Percentiles rank a stretch among this genome's conserved stretches.
Evolutionary conservation across 92 coral and sea anemone genomes (phyloP).

Genomic region (Porites divaricata): DNA sequence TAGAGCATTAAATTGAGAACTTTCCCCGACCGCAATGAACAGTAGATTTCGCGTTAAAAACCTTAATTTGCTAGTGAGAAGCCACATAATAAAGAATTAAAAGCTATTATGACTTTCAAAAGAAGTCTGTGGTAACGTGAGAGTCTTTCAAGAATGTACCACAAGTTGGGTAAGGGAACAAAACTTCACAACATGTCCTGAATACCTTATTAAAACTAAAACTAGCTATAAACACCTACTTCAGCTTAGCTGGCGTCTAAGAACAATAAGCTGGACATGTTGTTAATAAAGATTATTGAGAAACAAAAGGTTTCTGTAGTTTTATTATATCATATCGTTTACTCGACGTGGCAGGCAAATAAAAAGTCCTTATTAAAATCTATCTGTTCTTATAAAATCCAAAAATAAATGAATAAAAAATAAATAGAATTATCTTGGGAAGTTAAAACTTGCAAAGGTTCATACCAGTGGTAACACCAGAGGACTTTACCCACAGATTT

Average conservation of each 20-base stretch:
- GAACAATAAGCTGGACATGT: slow-evolving; percentile 21
- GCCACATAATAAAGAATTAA: slow-evolving; percentile 26
- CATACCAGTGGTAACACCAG: too few relatives aligned
- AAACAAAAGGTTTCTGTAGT: slow-evolving; percentile 36
- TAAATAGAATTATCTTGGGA: too few relatives aligned
- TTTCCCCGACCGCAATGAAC: slow-evolving; percentile 33
- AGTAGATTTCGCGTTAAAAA: slow-evolving; percentile 31
- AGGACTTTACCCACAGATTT: too few relatives aligned
- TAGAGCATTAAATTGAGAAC: slow-evolving; percentile 44
- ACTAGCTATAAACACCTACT: not conserved
- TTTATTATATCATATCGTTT: slow-evolving; percentile 2
- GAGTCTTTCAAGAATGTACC: slow-evolving; percentile 4
- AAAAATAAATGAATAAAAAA: too few relatives aligned
- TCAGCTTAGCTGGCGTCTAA: not conserved
- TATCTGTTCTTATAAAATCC: too few relatives aligned
- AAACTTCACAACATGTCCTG: not conserved
- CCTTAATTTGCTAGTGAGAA: slow-evolving; percentile 4
- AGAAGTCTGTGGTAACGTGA: slow-evolving; percentile 22
- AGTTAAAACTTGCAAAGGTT: too few relatives aligned
- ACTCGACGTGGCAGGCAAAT: slow-evolving; percentile 23
- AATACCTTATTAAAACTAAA: not conserved
- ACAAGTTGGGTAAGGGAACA: not conserved
- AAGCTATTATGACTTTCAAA: slow-evolving; percentile 32
- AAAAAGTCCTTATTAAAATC: not conserved
- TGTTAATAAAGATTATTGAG: slow-evolving; percentile 8